Conservation (phyloP, 1,140 invertebrate genomes). For the Hyposmocoma kahamanoa region DNA sequence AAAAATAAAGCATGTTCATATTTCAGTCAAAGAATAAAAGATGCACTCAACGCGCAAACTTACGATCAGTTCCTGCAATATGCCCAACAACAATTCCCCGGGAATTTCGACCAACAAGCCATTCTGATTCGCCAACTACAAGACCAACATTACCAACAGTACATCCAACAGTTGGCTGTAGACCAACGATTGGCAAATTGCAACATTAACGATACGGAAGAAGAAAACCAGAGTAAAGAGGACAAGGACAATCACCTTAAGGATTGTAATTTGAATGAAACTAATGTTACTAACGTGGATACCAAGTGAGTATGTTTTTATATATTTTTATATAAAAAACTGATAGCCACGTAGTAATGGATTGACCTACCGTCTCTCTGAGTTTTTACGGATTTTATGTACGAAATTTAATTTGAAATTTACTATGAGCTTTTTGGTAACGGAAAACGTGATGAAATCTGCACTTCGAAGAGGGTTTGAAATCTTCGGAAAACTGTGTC, state of each 20-base stretch:
- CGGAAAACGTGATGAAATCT: too few species aligned
- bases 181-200: slow-evolving; percentile 73
- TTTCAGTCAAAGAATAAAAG: slow-evolving; percentile 90
- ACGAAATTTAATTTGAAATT: too few species aligned
- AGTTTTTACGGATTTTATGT: too few species aligned
- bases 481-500: too few species aligned
- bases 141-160: slow-evolving; percentile 98
- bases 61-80: slow-evolving; percentile 94
- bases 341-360: too few species aligned
- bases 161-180: slow-evolving; percentile 88
- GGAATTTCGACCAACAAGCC: slow-evolving; percentile 92
- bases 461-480: too few species aligned
- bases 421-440: too few species aligned
- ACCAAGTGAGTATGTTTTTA: slow-evolving; percentile 40
- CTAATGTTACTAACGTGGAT: slow-evolving; percentile 26
- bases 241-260: slow-evolving; percentile 30
- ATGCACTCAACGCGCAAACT: slow-evolving; percentile 97
- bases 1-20: not conserved
- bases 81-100: slow-evolving; percentile 96
- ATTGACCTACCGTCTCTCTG: too few species aligned
- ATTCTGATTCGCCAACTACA: slow-evolving; percentile 94
- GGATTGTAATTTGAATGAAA: slow-evolving; percentile 49
- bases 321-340: too few species aligned
- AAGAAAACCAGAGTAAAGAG: slow-evolving; percentile 24
- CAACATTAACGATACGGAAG: slow-evolving; percentile 28